Evolutionary conservation across 2,113 vertebrate species (phyloP).

Genomic region (Syngnathus floridae): DNA sequence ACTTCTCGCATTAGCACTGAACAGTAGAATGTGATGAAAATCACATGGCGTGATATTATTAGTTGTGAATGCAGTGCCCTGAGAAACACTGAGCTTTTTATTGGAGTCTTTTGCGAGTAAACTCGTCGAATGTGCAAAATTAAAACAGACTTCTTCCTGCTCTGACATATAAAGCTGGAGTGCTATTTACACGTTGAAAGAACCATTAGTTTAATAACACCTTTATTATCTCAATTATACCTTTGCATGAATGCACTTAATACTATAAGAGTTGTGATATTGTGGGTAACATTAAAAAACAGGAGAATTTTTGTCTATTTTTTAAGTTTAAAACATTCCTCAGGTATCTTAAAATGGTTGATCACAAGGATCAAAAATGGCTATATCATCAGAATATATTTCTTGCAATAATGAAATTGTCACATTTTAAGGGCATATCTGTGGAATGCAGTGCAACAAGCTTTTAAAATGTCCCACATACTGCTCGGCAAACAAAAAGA

Average conservation of each 20-base stretch:
- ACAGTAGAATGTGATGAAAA: neutral
- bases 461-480: too few species aligned
- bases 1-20: neutral
- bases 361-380: too few species aligned
- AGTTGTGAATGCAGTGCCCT: neutral
- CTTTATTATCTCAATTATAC: neutral
- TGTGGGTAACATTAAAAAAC: too few species aligned
- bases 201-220: neutral
- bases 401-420: too few species aligned
- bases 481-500: too few species aligned
- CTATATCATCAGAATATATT: too few species aligned
- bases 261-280: too few species aligned
- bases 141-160: neutral
- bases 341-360: too few species aligned
- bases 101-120: neutral
- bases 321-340: too few species aligned
- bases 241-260: neutral
- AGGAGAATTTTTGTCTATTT: too few species aligned
- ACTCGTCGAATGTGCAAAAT: neutral
- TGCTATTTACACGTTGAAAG: neutral
- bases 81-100: neutral
- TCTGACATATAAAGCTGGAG: neutral
- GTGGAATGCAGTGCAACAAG: too few species aligned
- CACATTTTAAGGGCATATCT: too few species aligned
- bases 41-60: neutral